These are phyloP conservation scores for Lonchura striata DNA, from an alignment of 2,113 vertebrate genomes.

Conservation along the genomic window DNA sequence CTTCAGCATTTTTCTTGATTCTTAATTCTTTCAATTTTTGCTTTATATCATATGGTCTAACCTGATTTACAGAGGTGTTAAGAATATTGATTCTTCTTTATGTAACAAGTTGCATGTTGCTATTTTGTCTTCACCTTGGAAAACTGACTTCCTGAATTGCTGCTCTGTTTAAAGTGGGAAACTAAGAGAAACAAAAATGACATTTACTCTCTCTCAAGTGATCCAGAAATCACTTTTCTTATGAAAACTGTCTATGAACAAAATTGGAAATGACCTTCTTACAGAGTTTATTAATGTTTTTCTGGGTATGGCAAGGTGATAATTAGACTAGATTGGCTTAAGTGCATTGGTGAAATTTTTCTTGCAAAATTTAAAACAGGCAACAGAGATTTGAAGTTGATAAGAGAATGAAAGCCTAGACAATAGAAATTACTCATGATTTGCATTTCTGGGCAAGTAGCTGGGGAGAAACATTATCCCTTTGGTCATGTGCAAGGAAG, in stretches of 20 bases:
- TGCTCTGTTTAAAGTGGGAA: neutral
- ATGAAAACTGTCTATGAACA: neutral
- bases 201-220: neutral
- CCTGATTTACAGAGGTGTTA: neutral
- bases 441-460: neutral
- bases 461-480: neutral
- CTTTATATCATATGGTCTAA: neutral
- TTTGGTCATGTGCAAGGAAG: neutral
- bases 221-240: neutral
- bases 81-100: neutral
- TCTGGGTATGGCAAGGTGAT: fast-evolving
- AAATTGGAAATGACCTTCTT: neutral
- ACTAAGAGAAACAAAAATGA: neutral
- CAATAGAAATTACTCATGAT: neutral
- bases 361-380: neutral
- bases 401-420: neutral
- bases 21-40: neutral
- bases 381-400: neutral
- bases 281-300: neutral
- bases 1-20: neutral
- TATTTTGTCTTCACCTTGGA: neutral
- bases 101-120: neutral
- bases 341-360: neutral
- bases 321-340: neutral
- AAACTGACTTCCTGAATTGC: neutral